These are phyloP conservation scores for Loxodonta africana DNA, from an alignment of 2,113 vertebrate genomes.

Conservation along the genomic window DNA sequence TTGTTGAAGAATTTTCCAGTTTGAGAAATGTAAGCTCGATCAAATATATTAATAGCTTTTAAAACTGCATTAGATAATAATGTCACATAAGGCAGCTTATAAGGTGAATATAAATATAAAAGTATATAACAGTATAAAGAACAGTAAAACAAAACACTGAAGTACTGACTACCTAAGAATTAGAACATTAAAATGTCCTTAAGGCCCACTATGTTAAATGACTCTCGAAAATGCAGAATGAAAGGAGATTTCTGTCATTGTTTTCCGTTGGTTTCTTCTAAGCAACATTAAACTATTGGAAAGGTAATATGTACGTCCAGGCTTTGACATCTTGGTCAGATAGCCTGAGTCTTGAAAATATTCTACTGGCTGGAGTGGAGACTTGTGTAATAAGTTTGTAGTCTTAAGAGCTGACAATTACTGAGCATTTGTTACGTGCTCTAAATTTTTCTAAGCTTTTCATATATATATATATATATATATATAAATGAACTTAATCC, in stretches of 20 bases:
- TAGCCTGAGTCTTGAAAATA: background rate
- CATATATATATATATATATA: no score
- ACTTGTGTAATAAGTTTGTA: background rate
- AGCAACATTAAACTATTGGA: background rate
- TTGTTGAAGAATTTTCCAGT: background rate
- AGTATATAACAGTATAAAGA: background rate
- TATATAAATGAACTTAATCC: background rate
- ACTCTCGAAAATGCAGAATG: background rate
- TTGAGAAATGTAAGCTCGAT: background rate
- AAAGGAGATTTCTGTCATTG: background rate
- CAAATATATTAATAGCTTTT: background rate
- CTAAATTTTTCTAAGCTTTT: background rate
- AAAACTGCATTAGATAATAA: background rate
- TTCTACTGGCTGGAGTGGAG: background rate
- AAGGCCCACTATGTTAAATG: background rate
- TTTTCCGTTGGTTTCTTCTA: background rate
- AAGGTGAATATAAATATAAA: background rate
- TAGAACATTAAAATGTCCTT: slow-evolving; percentile 23
- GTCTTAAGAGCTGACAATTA: background rate
- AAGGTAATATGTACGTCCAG: background rate
- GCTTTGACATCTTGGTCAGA: background rate
- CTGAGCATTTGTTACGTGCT: background rate
- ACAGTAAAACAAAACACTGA: background rate
- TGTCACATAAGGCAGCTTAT: background rate
- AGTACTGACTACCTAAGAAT: background rate